Conservation (phyloP, 2,888 invertebrate genomes). For the Scaptomyza flava region DNA sequence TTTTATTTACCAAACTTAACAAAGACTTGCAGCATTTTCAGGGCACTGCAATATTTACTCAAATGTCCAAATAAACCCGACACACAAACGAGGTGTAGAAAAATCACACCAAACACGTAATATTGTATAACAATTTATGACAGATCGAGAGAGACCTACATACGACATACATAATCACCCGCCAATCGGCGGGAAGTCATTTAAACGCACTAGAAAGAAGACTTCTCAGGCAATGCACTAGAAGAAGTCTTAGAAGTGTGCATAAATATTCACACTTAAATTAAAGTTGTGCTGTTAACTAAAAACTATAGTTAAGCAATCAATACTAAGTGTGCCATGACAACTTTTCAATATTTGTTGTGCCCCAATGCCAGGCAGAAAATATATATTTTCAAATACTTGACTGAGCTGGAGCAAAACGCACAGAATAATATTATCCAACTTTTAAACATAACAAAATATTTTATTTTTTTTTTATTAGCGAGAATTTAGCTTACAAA, state of each 20-base stretch:
- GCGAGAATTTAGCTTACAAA: too few relatives aligned
- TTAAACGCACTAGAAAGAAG: too few relatives aligned
- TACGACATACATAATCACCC: too few relatives aligned
- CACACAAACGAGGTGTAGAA: conserved; percentile 29
- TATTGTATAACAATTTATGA: conserved; percentile 24
- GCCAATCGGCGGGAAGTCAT: too few relatives aligned
- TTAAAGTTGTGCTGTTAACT: too few relatives aligned
- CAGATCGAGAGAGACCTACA: too few relatives aligned
- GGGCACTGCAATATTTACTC: conserved; percentile 37
- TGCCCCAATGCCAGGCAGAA: not conserved
- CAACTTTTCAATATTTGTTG: not conserved
- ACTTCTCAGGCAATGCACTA: too few relatives aligned
- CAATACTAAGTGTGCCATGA: conserved; percentile 1
- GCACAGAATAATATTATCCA: not conserved
- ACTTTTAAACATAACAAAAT: not conserved
- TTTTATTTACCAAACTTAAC: conserved; percentile 69
- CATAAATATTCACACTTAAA: too few relatives aligned
- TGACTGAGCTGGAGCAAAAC: not conserved
- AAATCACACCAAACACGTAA: conserved; percentile 27
- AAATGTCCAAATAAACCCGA: conserved; percentile 43
- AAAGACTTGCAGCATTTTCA: conserved; percentile 46
- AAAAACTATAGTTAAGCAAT: too few relatives aligned
- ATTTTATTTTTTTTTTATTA: too few relatives aligned
- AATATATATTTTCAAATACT: not conserved
- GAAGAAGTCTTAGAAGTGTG: too few relatives aligned